Conservation (phyloP, 1,140 invertebrate species). For the Cydia strobilella region DNA sequence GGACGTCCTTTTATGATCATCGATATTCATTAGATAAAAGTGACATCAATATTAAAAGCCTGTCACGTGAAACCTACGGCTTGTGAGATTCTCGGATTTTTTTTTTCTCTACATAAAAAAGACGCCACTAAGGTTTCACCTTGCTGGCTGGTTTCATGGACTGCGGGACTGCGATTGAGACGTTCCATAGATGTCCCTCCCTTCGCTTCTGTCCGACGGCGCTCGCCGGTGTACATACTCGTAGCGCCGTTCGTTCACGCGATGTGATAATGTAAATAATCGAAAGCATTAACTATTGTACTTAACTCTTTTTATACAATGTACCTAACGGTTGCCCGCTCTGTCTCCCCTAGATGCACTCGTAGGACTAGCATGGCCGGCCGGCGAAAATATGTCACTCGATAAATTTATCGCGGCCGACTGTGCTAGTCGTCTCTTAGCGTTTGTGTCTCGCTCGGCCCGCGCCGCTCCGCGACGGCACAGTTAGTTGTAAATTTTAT, state of each 20-base stretch:
- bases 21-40: too few species aligned
- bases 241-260: constrained; percentile 43
- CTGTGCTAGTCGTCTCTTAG: constrained; percentile 37
- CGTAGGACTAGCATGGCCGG: constrained; percentile 16
- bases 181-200: background rate
- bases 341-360: constrained; percentile 1
- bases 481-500: constrained; percentile 67
- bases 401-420: background rate
- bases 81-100: background rate
- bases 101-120: background rate
- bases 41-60: background rate
- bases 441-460: constrained; percentile 28
- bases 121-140: background rate
- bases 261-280: constrained; percentile 70
- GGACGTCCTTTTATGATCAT: background rate
- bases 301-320: constrained; percentile 64
- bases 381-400: background rate
- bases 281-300: constrained; percentile 49
- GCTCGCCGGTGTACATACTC: constrained; percentile 34
- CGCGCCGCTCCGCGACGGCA: constrained; percentile 24
- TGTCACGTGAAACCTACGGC: background rate
- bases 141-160: too few species aligned
- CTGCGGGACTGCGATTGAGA: background rate
- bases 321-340: constrained; percentile 39
- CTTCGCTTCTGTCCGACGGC: background rate